Evolutionary conservation across 2,888 invertebrate species (phyloP).

Genomic region (Polydrusus tereticollis): DNA sequence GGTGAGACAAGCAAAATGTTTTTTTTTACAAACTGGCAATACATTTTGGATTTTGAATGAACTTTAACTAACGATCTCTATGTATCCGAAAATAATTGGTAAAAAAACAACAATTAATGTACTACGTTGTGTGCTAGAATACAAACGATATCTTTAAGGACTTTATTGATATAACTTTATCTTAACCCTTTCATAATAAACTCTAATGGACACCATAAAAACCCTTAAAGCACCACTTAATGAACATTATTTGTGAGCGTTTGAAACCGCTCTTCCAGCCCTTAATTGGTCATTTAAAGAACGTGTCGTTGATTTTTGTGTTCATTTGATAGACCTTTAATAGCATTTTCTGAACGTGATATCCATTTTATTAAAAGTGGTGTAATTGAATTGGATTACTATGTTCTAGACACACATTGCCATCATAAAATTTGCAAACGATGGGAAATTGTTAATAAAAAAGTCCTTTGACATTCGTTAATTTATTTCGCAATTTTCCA

Average conservation of each 20-base stretch:
- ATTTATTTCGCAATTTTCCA: too few species aligned
- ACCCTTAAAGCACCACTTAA: conserved; percentile 1
- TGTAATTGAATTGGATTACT: conserved; percentile 34
- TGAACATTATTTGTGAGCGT: neutral
- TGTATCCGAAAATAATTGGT: too few species aligned
- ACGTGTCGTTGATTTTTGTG: conserved; percentile 31
- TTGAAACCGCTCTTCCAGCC: conserved; percentile 11
- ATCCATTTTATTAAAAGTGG: conserved; percentile 20
- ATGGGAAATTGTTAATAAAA: too few species aligned
- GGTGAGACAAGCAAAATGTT: too few species aligned
- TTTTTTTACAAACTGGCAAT: too few species aligned
- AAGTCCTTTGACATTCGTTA: too few species aligned
- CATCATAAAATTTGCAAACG: too few species aligned
- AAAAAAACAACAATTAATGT: too few species aligned
- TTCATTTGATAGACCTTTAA: conserved; percentile 31
- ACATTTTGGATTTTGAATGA: too few species aligned
- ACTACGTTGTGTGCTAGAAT: too few species aligned
- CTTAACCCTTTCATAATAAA: conserved; percentile 6
- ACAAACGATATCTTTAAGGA: neutral
- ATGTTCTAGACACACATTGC: too few species aligned
- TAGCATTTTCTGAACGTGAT: conserved; percentile 19
- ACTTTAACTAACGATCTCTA: too few species aligned
- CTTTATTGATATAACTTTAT: neutral
- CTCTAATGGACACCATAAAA: conserved; percentile 2
- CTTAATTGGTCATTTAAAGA: conserved; percentile 26